phyloP scores from a whole-genome alignment of 2,888 invertebrate species.

The Elgonia sp. region DNA sequence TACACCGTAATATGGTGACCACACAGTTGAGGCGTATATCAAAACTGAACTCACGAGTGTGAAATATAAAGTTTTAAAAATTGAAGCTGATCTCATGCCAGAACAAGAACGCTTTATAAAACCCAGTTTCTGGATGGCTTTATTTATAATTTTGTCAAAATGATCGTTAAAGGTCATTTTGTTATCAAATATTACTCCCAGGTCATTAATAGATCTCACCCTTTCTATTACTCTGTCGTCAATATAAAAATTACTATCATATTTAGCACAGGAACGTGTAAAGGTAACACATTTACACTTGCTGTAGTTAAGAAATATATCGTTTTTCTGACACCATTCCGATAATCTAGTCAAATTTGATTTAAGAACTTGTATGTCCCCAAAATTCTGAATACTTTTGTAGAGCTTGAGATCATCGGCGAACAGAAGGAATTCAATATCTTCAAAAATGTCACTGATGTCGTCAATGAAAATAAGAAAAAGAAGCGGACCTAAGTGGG shows the following conservation, averaged over 20 bases:
- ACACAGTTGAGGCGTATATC: constrained; percentile 1
- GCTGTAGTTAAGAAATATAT: background rate
- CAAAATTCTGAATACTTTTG: no score
- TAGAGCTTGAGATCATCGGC: background rate
- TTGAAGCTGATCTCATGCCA: background rate
- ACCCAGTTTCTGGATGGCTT: background rate
- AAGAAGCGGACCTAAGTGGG: constrained; percentile 5
- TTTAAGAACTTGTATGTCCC: background rate
- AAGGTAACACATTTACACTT: constrained; percentile 12
- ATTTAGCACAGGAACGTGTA: background rate
- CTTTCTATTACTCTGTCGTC: background rate
- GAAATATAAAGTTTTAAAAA: constrained; percentile 1
- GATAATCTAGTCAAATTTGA: background rate
- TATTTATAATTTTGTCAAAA: background rate
- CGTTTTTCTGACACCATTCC: background rate
- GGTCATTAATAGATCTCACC: background rate
- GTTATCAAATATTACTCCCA: constrained; percentile 9
- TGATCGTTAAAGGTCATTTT: constrained; percentile 5
- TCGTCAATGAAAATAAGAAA: constrained; percentile 31
- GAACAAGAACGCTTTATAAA: background rate
- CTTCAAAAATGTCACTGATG: background rate
- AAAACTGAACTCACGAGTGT: background rate
- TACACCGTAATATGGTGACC: background rate
- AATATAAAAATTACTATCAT: background rate
- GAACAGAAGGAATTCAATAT: constrained; percentile 2